Evolutionary conservation across 2,797 vertebrate species (phyloP).

Genomic region (Hippoglossus hippoglossus): DNA sequence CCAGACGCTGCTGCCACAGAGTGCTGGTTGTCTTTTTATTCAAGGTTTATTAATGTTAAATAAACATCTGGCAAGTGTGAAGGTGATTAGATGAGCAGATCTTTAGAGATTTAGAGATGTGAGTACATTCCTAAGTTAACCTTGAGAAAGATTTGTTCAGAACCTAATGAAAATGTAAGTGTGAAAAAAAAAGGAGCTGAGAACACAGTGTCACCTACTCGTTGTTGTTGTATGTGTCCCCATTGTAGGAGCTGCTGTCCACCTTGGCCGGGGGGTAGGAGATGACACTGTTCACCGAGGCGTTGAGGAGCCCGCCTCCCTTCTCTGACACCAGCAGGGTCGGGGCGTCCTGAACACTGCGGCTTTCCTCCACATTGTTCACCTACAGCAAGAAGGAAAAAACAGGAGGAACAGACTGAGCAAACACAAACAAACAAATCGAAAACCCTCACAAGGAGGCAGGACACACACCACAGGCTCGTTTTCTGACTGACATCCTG

Average conservation of each 20-base stretch:
- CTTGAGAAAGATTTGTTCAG: neutral
- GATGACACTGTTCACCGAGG: constrained; percentile 79
- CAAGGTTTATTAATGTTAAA: too few relatives aligned
- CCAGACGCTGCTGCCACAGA: too few relatives aligned
- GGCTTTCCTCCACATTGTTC: constrained; percentile 88
- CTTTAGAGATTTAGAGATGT: neutral
- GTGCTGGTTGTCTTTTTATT: too few relatives aligned
- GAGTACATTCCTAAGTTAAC: neutral
- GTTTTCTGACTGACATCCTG: constrained; percentile 37
- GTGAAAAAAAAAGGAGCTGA: neutral
- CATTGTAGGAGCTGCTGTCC: constrained; percentile 71
- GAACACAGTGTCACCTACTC: constrained; percentile 68
- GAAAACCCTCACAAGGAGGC: constrained; percentile 20
- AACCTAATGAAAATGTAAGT: neutral
- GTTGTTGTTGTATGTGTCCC: constrained; percentile 64
- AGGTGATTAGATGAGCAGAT: too few relatives aligned
- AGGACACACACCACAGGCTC: neutral
- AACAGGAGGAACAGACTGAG: constrained; percentile 56
- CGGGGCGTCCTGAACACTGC: constrained; percentile 85
- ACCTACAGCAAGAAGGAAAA: constrained; percentile 81
- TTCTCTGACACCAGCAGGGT: constrained; percentile 91
- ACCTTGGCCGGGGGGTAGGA: constrained; percentile 78
- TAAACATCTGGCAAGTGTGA: too few relatives aligned
- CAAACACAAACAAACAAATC: constrained; percentile 66
- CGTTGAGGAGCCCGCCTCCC: constrained; percentile 79